phyloP scores from a whole-genome alignment of 2,113 vertebrate genomes.

The Orientallactaga bullata region DNA sequence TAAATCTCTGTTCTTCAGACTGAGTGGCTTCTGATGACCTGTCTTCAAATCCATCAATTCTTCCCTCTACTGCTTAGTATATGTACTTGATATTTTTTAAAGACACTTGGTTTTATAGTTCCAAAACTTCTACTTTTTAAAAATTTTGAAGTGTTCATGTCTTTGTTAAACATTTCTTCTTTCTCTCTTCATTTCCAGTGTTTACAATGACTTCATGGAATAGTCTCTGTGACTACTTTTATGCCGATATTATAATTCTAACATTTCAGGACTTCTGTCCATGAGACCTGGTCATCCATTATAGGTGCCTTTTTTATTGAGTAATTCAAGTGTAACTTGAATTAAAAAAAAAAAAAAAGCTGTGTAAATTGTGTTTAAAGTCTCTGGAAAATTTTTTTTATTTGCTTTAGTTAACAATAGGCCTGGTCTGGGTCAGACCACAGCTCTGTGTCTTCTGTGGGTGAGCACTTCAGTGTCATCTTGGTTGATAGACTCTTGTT shows the following conservation, averaged over 20 bases:
- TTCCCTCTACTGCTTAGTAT: not conserved
- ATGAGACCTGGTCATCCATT: constrained; percentile 13
- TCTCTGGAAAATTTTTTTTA: not conserved
- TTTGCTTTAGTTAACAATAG: not conserved
- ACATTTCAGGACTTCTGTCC: not conserved
- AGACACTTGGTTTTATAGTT: not conserved
- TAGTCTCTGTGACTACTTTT: not conserved
- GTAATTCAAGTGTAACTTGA: constrained; percentile 10
- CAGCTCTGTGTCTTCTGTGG: not conserved
- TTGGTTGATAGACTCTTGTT: not conserved
- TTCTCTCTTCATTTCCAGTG: not conserved
- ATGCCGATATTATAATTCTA: not conserved
- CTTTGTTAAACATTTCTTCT: not conserved
- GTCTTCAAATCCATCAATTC: not conserved
- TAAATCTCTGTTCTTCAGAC: constrained; percentile 7
- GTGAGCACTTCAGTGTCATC: not conserved
- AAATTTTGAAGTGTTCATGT: not conserved
- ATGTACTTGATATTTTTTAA: not conserved
- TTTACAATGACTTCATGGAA: not conserved
- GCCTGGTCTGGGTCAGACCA: not conserved
- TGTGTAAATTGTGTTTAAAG: not conserved
- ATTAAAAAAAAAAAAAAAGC: no score
- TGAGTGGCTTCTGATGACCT: not conserved
- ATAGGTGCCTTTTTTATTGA: not conserved
- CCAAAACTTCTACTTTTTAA: not conserved